Evolutionary conservation across 2,888 invertebrate genomes (phyloP).

Genomic region (Drosophila macrothrix): DNA sequence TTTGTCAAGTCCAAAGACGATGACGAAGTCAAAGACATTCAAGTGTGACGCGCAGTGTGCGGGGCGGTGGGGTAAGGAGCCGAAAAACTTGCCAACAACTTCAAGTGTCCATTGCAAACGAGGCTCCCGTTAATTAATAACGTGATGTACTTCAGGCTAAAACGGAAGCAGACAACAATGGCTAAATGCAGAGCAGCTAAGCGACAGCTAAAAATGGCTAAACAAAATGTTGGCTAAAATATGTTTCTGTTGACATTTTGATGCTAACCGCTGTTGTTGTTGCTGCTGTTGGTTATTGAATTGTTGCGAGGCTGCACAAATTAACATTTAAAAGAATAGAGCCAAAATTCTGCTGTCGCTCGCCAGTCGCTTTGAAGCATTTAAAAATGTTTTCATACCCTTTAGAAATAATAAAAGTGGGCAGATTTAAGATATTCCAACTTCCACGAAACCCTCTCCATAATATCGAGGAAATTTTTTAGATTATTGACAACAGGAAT

Average conservation of each 20-base stretch:
- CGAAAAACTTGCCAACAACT: conserved; percentile 41
- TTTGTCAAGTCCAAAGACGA: conserved; percentile 48
- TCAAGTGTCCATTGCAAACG: conserved; percentile 20
- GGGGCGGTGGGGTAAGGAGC: background rate
- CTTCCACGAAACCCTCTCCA: background rate
- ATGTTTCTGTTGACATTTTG: conserved; percentile 64
- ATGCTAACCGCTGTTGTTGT: conserved; percentile 29
- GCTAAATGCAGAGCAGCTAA: conserved; percentile 32
- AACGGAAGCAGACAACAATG: conserved; percentile 62
- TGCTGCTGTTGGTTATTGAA: conserved; percentile 71
- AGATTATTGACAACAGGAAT: background rate
- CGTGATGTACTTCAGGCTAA: conserved; percentile 57
- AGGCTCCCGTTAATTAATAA: conserved; percentile 63
- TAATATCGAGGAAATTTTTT: background rate
- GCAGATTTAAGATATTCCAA: background rate
- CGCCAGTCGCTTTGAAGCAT: conserved; percentile 39
- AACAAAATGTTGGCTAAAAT: conserved; percentile 41
- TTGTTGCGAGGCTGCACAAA: conserved; percentile 67
- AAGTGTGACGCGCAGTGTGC: background rate
- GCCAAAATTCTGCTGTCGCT: conserved; percentile 60
- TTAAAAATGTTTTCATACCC: conserved; percentile 44
- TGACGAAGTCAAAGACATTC: conserved; percentile 42
- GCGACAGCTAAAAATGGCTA: conserved; percentile 8
- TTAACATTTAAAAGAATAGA: conserved; percentile 68
- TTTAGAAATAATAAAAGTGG: background rate